Base-by-base conservation (phyloP, 2,797 vertebrate species). In the Ctenosaura bakeri region DNA sequence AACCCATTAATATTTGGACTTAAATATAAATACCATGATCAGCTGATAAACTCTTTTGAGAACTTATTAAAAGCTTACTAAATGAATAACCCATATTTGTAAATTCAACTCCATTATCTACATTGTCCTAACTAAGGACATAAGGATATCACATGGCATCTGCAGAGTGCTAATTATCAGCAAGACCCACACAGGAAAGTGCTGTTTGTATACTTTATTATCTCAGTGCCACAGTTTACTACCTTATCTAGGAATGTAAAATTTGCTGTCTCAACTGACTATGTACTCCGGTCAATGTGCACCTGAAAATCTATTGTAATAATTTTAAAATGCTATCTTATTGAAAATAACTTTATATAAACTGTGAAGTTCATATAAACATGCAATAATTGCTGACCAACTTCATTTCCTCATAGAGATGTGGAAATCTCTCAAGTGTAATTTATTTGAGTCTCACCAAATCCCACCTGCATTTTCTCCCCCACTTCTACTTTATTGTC, bases 101-200 rank as follows among this genome's bases (percentile, higher is more conserved):
- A 52, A 78, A 35, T 90, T 50, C 38, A 69, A 80, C n/a, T 46
- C 26, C 24, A 35, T 85, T 85, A 85, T 85, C 83, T 79, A 79
- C 52, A 54, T 79, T 79, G 24, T 78, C 62, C 73, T 85, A 79
- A 85, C 74, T 71, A 85, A 80, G 66, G 76, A 56, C 73, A 79
- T 24, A 85, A 42, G 62, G 0, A 87, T 88, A 79, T 22, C 83
- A 76, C 7, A 91, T 59, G 88, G 59, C 50, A 86, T 85, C 62
- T 83, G 16, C 80, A 83, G 1, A 4, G 16, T 78, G 87, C n/a
- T 91, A 93, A 85, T 89, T 90, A 86, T 83, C 69, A 92, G 3
- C 1, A 50, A 80, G 64, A 24, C 2, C 32, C 35, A 78, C 7
- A 88, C 26, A 66, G 46, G 4, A 76, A 82, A 82, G 56, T 83